Conservation (phyloP, 2,113 vertebrate genomes). For the Otis tarda region DNA sequence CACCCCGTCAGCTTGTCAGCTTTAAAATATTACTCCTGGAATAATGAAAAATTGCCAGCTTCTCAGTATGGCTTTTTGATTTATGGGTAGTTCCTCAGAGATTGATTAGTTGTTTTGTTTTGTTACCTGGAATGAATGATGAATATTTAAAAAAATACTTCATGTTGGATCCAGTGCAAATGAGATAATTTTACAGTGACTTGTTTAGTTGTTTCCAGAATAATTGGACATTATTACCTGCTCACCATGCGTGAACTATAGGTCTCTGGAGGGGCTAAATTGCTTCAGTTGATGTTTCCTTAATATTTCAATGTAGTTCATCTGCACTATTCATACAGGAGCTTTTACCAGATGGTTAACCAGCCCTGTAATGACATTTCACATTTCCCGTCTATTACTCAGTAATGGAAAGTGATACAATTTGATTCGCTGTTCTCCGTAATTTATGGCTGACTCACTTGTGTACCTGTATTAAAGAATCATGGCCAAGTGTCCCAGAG, state of each 20-base stretch:
- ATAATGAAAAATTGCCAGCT: slow-evolving; percentile 72
- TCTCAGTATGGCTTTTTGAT: slow-evolving; percentile 73
- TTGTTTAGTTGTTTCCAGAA: slow-evolving; percentile 64
- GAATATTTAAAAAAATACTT: slow-evolving; percentile 69
- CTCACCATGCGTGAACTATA: slow-evolving; percentile 70
- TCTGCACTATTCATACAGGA: slow-evolving; percentile 46
- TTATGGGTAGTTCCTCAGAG: slow-evolving; percentile 72
- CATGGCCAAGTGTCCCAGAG: neutral
- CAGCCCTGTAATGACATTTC: slow-evolving; percentile 55
- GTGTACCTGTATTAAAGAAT: slow-evolving; percentile 28
- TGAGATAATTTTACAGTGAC: slow-evolving; percentile 72
- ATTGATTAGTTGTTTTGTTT: slow-evolving; percentile 72
- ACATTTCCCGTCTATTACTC: slow-evolving; percentile 62
- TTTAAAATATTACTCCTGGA: slow-evolving; percentile 68
- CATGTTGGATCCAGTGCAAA: slow-evolving; percentile 36
- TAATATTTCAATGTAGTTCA: slow-evolving; percentile 61
- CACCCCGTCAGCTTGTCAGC: slow-evolving; percentile 63
- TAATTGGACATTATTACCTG: slow-evolving; percentile 77
- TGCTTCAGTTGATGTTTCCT: slow-evolving; percentile 61
- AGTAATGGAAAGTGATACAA: slow-evolving; percentile 27
- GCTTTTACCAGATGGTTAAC: slow-evolving; percentile 70
- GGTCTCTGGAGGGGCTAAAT: slow-evolving; percentile 66
- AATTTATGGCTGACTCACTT: neutral
- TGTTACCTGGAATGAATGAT: slow-evolving; percentile 71
- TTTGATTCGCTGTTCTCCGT: neutral